A percentile compares a stretch with the other conserved stretches of the same genome.
phyloP scores from a whole-genome alignment of 2,797 vertebrate genomes.

The Rhinoraja longicauda region DNA sequence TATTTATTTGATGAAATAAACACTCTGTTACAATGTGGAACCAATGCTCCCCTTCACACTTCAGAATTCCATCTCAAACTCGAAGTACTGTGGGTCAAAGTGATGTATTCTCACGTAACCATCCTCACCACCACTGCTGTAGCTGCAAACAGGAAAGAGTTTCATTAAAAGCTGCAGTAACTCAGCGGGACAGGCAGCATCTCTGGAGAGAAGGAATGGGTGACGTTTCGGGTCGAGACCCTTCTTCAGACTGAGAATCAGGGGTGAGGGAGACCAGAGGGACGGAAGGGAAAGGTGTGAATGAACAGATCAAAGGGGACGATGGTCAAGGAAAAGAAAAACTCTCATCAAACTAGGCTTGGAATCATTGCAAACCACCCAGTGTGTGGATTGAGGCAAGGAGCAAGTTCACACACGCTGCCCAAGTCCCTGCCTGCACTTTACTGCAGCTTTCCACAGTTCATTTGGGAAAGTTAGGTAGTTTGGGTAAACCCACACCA shows the following conservation, averaged over 20 bases:
- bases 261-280: no score
- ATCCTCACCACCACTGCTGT: conserved; percentile 94
- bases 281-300: no score
- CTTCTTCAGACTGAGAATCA: no score
- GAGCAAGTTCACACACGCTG: no score
- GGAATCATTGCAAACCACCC: not conserved
- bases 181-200: no score
- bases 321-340: not conserved
- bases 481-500: no score
- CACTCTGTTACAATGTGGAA: not conserved
- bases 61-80: conserved; percentile 87
- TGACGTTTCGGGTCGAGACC: no score
- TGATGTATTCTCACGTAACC: conserved; percentile 93
- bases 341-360: not conserved
- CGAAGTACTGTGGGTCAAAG: conserved; percentile 94
- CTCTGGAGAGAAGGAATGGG: no score
- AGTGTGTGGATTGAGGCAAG: not conserved
- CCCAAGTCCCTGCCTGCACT: no score
- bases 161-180: not conserved
- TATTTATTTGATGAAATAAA: conserved; percentile 26
- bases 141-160: conserved; percentile 59
- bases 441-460: no score
- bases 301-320: no score
- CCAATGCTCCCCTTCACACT: conserved; percentile 46
- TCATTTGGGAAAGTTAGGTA: no score